Conservation (phyloP, 2,888 invertebrate species). For the Desoria tigrina region DNA sequence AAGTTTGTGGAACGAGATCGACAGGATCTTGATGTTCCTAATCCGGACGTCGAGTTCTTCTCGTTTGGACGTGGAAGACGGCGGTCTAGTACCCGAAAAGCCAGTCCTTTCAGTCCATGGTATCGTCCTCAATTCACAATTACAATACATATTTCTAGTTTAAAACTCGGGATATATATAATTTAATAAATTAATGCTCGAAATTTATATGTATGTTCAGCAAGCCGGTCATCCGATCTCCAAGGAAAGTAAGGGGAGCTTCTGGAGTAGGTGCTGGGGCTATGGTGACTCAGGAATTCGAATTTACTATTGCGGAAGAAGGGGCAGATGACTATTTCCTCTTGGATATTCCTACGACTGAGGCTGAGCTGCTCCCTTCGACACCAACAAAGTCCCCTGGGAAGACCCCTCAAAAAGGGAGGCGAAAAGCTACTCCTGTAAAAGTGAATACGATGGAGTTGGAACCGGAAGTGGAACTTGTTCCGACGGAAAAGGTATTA, state of each 20-base stretch:
- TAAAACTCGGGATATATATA: too few species aligned
- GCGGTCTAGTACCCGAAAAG: background rate
- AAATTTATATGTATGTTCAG: too few species aligned
- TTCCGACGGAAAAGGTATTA: too few species aligned
- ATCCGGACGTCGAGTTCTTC: background rate
- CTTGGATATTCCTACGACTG: too few species aligned
- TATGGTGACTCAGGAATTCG: background rate
- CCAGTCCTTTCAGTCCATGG: too few species aligned
- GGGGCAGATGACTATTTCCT: background rate
- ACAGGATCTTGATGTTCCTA: too few species aligned
- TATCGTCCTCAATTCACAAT: too few species aligned
- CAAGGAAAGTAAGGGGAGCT: conserved; percentile 1
- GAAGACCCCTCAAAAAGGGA: too few species aligned
- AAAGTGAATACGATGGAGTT: background rate
- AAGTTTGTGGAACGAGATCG: too few species aligned
- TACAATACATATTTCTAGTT: too few species aligned
- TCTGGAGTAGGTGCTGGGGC: background rate
- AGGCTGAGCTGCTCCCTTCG: too few species aligned
- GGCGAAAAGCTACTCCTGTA: background rate
- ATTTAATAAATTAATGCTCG: too few species aligned
- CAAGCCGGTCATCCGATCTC: background rate
- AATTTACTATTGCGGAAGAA: conserved; percentile 12
- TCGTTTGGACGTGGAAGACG: background rate
- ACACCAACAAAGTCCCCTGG: background rate
- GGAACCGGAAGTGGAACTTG: background rate